Base-by-base conservation (phyloP, 2,888 invertebrate genomes). In the Drosophila borealis region DNA sequence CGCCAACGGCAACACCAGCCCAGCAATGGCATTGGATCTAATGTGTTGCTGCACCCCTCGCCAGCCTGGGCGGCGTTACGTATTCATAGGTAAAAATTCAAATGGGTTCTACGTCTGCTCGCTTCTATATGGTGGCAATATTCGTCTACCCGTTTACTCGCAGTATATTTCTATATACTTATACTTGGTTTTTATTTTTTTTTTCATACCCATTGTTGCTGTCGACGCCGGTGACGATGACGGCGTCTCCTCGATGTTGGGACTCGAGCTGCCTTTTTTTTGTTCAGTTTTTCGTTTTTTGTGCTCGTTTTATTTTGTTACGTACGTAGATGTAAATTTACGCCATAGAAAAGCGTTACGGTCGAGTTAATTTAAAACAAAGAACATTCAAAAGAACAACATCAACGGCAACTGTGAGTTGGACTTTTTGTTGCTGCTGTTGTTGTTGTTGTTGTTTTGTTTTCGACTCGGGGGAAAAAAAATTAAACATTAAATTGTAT, bases 321-420 rank as follows among this genome's bases (percentile, higher is more conserved):
- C 88, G 86, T 85, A 89, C 73, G 86, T 85, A 88, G 89, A 89
- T 89, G 83, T 85, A 89, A 90, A 90, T 90, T 90, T 90, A 89
- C 91, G 91, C 91, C 91, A 90, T 90, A 91, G 90, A 91, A 91
- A 91, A 91, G 80, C 90, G 91, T 91, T 90, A 91, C 90, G 92
- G 91, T 91, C 89, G 91, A 92, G 90, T 91, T 91, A 87, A 87
- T 88, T 89, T 89, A 80, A 88, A 90, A 91, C 90, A 90, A 91
- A 90, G 92, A 92, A 91, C 90, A 88, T 88, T 90, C 85, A 90
- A 91, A 91, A 91, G 88, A 90, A 90, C 86, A 82, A 87, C 89
- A 88, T 72, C 88, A 82, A 68, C 83, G 49, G 64, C 79, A 80
- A 75, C 68, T 81, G 79, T 70, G 81, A 81, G 81, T 79, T 79